Base-by-base conservation (phyloP, 2,797 vertebrate genomes). In the Rhadinocentrus ornatus region DNA sequence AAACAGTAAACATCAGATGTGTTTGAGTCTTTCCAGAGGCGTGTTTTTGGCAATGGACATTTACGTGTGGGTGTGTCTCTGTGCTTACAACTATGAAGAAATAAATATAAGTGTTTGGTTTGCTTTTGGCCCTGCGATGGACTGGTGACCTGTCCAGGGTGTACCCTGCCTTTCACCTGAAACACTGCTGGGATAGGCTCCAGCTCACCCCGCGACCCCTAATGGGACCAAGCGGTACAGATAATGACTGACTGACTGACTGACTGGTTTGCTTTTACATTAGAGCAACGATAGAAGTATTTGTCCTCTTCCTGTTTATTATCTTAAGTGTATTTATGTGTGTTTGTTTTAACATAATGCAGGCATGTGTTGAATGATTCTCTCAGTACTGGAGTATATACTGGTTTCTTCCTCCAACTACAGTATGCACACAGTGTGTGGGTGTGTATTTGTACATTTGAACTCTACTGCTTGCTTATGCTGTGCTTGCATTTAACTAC, bases 271-370 rank as follows among this genome's bases (percentile, higher is more conserved):
- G 48, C 52, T 66, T 65, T 68, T 52, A 48, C 20, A 48, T 7
- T 11, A 34, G n/a, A 62, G 67, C 16, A 32, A 16, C n/a, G 29
- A 27, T 55, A 20, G 39, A 63, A 32, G 34, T 72, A 57, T 68
- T 57, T 53, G 12, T 57, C 29, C 3, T 48, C 53, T 73, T 82
- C 53, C 66, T 73, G 50, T 69, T 61, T 41, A 3, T 64, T 26
- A 60, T 59, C 6, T 18, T 69, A 26, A 10, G 29, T 46, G 0
- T 61, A 1, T 32, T 15, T 34, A 48, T 80, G 31, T 52, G 0
- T 27, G 2, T 29, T 1, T 58, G 8, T 62, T 2, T 24, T 32
- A 48, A 16, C 27, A 48, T 62, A 29, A 61, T 46, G 39, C 20
- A 10, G 13, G 9, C 9, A 16, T 58, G 11, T 37, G 44, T 62